These are phyloP conservation scores for Clepsis dumicolana DNA, from an alignment of 2,888 invertebrate genomes.

Conservation along the genomic window DNA sequence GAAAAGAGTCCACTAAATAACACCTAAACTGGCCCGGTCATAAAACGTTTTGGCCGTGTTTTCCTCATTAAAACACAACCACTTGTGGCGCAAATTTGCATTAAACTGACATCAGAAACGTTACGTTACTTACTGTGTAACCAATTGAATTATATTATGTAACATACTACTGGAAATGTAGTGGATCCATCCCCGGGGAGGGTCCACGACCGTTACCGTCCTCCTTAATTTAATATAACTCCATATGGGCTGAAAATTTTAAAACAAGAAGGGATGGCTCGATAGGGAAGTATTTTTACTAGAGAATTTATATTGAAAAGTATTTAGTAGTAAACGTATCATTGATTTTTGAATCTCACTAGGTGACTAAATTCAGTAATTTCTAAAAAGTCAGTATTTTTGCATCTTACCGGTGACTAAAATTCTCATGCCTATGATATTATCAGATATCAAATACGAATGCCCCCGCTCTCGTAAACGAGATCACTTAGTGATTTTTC, in stretches of 20 bases:
- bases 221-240: conserved; percentile 33
- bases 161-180: conserved; percentile 6
- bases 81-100: conserved; percentile 26
- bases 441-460: no score
- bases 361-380: no score
- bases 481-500: no score
- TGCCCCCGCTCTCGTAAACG: no score
- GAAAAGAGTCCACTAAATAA: conserved; percentile 7
- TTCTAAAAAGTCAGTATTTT: no score
- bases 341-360: no score
- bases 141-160: conserved; percentile 38
- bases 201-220: neutral
- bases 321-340: neutral
- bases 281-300: conserved; percentile 12
- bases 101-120: conserved; percentile 25
- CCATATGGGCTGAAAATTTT: conserved; percentile 24
- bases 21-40: neutral
- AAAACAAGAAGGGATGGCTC: neutral
- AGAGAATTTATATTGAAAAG: neutral
- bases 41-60: conserved; percentile 13
- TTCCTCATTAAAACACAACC: conserved; percentile 7
- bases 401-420: no score
- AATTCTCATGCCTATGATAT: no score
- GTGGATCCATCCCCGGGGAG: conserved; percentile 27
- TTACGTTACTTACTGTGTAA: conserved; percentile 31